Base-by-base conservation (phyloP, 1,140 invertebrate species). In the Choristoneura fumiferana region DNA sequence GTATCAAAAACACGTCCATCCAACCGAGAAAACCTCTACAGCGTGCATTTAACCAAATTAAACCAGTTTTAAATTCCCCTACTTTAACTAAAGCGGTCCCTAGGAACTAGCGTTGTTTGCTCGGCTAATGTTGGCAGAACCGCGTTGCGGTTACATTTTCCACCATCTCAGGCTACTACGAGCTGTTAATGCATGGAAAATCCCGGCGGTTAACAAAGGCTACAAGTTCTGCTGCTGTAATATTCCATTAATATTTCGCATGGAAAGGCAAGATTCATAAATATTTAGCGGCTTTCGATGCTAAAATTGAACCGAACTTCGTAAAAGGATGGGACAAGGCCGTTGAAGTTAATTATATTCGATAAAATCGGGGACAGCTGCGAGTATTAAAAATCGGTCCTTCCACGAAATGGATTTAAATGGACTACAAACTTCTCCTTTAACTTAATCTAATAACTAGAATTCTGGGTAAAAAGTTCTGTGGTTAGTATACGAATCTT, bases 181-280 rank as follows among this genome's bases (percentile, higher is more conserved):
- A 49, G 43, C 18, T 49, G 43, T 49, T 49, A 49, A 49, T 49
- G 43, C 43, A 22, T 49, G 43, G 43, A 17, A 33, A 49, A 33
- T 49, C 43, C 43, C 43, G 43, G 18, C 43, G 43, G 43, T 17
- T 6, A 17, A 12, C 43, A 49, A 49, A 49, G 43, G 43, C 43
- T 13, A 29, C 43, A 45, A 45, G 35, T 29, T 6, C 40, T 45
- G 10, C 15, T 49, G 18, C 43, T 49, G 18, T 49, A 49, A 49
- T 49, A 49, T 49, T 49, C 43, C 43, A 49, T 49, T 49, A 49
- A 49, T 49, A 49, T 49, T 49, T 49, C 29, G 43, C 43, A 22
- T 37, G 3, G 35, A 9, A 9, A 12, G 8, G 8, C n/a, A 10
- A 17, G 14, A 14, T 14, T 45, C 40, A 45, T 45, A 8, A 45